Conservation (phyloP, 2,797 vertebrate species). For the Chromobotia macracanthus region DNA sequence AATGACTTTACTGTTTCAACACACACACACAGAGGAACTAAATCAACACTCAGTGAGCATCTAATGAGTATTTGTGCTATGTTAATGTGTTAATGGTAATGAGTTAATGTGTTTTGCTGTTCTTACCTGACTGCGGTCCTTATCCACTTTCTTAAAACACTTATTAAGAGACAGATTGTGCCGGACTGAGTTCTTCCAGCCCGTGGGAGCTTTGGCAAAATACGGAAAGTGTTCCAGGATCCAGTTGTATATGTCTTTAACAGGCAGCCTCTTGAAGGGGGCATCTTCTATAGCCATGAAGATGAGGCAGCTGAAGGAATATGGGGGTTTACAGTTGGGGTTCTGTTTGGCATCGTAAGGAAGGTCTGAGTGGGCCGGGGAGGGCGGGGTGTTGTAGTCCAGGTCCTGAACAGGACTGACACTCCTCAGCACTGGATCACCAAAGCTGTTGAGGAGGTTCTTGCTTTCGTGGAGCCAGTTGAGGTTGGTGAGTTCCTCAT, state of each 20-base stretch:
- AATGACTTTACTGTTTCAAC: conserved; percentile 63
- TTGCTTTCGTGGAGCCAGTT: conserved; percentile 91
- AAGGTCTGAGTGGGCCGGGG: conserved; percentile 83
- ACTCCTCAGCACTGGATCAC: conserved; percentile 84
- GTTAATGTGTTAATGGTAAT: too few species aligned
- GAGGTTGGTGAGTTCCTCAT: conserved; percentile 89
- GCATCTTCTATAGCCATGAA: conserved; percentile 93
- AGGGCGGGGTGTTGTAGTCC: conserved; percentile 83
- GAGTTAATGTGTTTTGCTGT: neutral
- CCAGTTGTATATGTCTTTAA: conserved; percentile 93
- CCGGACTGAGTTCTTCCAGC: too few species aligned
- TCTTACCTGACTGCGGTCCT: conserved; percentile 89
- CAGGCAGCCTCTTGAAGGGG: conserved; percentile 85
- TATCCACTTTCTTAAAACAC: conserved; percentile 93
- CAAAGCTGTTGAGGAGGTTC: conserved; percentile 89
- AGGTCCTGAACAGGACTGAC: conserved; percentile 87
- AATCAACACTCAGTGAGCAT: conserved; percentile 42
- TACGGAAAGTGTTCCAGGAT: too few species aligned
- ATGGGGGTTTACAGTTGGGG: conserved; percentile 89
- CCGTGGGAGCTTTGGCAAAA: too few species aligned
- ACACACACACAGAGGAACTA: conserved; percentile 19
- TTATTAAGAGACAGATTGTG: conserved; percentile 92
- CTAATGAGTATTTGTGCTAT: too few species aligned
- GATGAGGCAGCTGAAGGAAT: conserved; percentile 90
- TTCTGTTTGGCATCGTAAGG: conserved; percentile 89